Evolutionary conservation across 2,113 vertebrate species (phyloP).

Genomic region (Myrmecophaga tridactyla): DNA sequence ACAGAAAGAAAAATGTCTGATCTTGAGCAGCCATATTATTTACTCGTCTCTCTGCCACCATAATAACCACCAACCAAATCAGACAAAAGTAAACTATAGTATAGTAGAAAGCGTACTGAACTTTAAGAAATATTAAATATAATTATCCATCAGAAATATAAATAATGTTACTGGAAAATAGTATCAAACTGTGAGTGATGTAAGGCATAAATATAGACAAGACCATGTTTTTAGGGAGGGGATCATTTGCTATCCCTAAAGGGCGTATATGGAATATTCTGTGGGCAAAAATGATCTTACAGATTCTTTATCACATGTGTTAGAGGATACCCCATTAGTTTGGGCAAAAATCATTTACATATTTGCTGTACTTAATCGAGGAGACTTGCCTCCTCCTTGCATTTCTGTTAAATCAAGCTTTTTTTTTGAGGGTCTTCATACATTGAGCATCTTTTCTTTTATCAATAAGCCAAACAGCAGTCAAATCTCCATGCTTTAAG

Average conservation of each 20-base stretch:
- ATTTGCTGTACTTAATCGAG: not conserved
- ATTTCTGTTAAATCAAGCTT: not conserved
- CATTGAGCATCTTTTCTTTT: not conserved
- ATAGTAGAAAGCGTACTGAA: not conserved
- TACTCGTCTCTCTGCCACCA: not conserved
- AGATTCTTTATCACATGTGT: not conserved
- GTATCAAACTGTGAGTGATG: not conserved
- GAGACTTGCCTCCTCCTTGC: not conserved
- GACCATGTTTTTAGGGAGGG: not conserved
- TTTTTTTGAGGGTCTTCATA: not conserved
- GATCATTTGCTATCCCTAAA: not conserved
- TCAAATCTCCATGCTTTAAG: not conserved
- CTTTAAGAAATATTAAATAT: no score
- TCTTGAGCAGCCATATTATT: not conserved
- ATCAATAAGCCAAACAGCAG: not conserved
- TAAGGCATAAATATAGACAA: not conserved
- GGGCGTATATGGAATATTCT: not conserved
- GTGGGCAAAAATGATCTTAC: not conserved
- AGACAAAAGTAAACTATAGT: not conserved
- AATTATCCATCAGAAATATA: not conserved
- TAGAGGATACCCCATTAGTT: constrained; percentile 27
- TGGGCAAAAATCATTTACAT: constrained; percentile 51
- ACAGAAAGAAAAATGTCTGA: not conserved
- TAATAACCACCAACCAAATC: not conserved
- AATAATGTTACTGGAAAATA: not conserved